phyloP scores from a whole-genome alignment of 2,113 vertebrate species.

The Delphinus delphis region DNA sequence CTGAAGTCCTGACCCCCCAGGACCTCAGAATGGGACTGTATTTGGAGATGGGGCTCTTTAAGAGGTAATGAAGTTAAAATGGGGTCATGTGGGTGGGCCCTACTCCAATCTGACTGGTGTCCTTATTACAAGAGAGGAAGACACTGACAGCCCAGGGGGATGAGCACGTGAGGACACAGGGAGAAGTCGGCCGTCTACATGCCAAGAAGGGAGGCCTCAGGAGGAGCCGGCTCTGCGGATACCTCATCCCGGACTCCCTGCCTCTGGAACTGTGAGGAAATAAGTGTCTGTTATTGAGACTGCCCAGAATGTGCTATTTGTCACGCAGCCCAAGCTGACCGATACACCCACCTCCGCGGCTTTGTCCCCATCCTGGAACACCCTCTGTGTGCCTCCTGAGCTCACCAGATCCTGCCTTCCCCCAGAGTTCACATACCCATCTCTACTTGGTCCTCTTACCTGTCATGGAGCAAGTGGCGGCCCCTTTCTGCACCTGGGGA shows the following conservation, averaged over 20 bases:
- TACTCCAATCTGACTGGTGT: neutral
- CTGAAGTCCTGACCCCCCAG: neutral
- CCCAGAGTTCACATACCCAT: rapidly evolving
- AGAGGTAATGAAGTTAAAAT: neutral
- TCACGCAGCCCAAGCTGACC: neutral
- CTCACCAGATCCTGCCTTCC: neutral
- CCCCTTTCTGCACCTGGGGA: neutral
- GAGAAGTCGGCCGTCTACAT: rapidly evolving
- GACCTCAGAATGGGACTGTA: neutral
- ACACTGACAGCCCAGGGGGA: neutral
- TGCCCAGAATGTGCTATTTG: rapidly evolving
- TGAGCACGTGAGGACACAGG: rapidly evolving
- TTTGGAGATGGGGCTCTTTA: neutral
- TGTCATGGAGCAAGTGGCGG: neutral
- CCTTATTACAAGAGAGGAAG: neutral
- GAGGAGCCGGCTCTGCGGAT: rapidly evolving
- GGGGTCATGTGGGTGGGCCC: too few relatives aligned
- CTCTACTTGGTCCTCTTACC: neutral
- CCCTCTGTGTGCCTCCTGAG: neutral
- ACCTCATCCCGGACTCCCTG: neutral
- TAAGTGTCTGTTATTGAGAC: neutral
- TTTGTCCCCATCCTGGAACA: neutral
- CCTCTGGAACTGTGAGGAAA: neutral
- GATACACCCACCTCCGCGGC: neutral
- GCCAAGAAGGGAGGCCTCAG: neutral